Conservation (phyloP, 2,113 vertebrate genomes). For the Centropristis striata region DNA sequence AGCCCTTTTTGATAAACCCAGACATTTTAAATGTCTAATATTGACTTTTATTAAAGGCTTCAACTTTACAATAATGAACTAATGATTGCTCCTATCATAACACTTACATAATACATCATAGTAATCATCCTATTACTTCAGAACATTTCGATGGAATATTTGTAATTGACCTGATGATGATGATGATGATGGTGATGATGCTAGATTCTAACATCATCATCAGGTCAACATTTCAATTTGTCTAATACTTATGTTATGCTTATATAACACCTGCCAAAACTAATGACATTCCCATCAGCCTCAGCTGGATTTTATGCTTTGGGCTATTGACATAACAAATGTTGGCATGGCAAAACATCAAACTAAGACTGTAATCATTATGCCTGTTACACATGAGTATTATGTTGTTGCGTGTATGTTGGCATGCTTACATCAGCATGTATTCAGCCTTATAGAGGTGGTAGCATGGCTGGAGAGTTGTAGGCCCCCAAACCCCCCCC, state of each 20-base stretch:
- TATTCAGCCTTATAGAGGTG: not conserved
- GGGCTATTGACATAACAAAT: not conserved
- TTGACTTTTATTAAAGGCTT: too few species aligned
- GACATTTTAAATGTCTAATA: too few species aligned
- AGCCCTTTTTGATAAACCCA: too few species aligned
- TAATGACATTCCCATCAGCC: not conserved
- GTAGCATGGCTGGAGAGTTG: too few species aligned
- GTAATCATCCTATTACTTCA: too few species aligned
- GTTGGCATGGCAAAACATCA: not conserved
- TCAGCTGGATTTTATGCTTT: not conserved
- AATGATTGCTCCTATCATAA: too few species aligned
- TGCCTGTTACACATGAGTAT: not conserved
- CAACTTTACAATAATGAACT: too few species aligned
- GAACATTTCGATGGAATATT: too few species aligned
- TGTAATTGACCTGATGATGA: too few species aligned
- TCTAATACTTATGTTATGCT: not conserved
- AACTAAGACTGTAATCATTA: not conserved
- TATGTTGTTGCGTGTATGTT: not conserved
- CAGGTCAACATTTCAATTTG: not conserved
- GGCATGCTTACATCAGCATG: not conserved
- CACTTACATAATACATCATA: too few species aligned
- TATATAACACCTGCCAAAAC: not conserved
- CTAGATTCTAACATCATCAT: not conserved
- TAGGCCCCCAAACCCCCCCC: too few species aligned
- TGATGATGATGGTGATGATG: too few species aligned